Evolutionary conservation across 2,113 vertebrate species (phyloP), one percentile per base, ranked within the genome.

Genomic region (Promerops cafer): DNA sequence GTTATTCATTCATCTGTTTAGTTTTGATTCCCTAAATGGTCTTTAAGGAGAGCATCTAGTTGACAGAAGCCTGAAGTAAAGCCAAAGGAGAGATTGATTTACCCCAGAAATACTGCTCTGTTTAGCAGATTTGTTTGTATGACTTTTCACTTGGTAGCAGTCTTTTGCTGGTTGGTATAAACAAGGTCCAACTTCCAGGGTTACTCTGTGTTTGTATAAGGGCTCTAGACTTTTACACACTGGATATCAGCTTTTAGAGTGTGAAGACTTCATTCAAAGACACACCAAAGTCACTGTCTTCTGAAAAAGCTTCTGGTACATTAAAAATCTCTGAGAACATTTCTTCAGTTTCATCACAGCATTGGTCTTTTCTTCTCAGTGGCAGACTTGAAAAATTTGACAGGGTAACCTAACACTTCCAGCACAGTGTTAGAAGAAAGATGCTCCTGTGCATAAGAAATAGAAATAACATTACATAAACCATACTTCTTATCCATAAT

Each of bases 331-430:
- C 96, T 93, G 70, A 72, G 94, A 91, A 91, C 66, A 74, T 89
- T 93, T 94, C 78, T 79, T 86, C 72, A 23, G 85, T 92, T 92
- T 91, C 86, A 76, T 95, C 92, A 82, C 93, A 88, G 68, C 83
- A 91, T 71, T 89, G 86, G 92, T 94, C 92, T 96, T 92, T 85
- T 87, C 87, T 96, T 83, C 92, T 89, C 79, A 78, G 88, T 80
- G 80, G 93, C 76, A 94, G 77, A 83, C 94, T 94, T 78, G 84
- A 94, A 94, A 93, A 91, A 81, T 83, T 85, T 96, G 91, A 85
- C 95, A 94, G 91, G 65, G 35, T 76, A 96, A 88, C 89, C 91
- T 93, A 89, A 96, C 91, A 91, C 94, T 94, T 93, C 79, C 71
- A 90, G 54, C 86, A 66, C 8, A 1, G 83, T 85, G 89, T 89